These are phyloP conservation scores for Anoplius nigerrimus DNA, from an alignment of 2,888 invertebrate species.

Conservation along the genomic window DNA sequence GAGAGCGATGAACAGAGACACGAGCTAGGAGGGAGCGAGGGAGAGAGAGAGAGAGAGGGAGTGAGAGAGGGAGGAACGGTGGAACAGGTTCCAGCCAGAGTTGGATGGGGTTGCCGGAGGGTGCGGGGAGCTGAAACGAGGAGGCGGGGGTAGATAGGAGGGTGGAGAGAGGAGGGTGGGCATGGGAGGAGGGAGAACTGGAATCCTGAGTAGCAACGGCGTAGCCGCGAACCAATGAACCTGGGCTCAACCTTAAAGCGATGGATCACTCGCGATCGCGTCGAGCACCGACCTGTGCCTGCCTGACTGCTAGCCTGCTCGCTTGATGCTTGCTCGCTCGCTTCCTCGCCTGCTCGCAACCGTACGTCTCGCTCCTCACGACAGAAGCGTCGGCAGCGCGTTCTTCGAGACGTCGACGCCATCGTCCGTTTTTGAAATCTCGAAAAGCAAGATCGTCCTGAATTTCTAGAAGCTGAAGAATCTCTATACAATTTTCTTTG, in stretches of 20 bases:
- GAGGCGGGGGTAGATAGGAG: constrained; percentile 41
- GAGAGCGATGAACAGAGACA: constrained; percentile 37
- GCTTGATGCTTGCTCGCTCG: too few relatives aligned
- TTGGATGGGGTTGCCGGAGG: constrained; percentile 62
- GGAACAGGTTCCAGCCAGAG: constrained; percentile 68
- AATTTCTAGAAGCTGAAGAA: too few relatives aligned
- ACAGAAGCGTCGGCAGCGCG: too few relatives aligned
- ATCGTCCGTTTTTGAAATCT: too few relatives aligned
- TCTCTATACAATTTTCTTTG: too few relatives aligned
- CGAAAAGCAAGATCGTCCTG: too few relatives aligned
- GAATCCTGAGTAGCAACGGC: constrained; percentile 75
- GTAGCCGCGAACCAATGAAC: constrained; percentile 72
- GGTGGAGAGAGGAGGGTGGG: constrained; percentile 26
- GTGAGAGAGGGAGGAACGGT: constrained; percentile 62
- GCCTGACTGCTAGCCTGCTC: too few relatives aligned
- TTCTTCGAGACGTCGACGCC: too few relatives aligned
- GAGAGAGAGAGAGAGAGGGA: constrained; percentile 42
- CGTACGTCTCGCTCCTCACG: too few relatives aligned
- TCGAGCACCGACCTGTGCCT: not conserved
- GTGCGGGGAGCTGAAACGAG: constrained; percentile 25
- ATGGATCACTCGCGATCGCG: constrained; percentile 64
- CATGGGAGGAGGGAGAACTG: constrained; percentile 68
- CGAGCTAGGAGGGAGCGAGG: constrained; percentile 34
- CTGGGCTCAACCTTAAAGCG: constrained; percentile 73
- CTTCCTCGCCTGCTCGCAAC: too few relatives aligned